Percentiles rank a stretch among this genome's conserved stretches.
These are phyloP conservation scores for Peromyscus aztecus DNA, from an alignment of 2,797 vertebrate genomes.

Conservation along the genomic window DNA sequence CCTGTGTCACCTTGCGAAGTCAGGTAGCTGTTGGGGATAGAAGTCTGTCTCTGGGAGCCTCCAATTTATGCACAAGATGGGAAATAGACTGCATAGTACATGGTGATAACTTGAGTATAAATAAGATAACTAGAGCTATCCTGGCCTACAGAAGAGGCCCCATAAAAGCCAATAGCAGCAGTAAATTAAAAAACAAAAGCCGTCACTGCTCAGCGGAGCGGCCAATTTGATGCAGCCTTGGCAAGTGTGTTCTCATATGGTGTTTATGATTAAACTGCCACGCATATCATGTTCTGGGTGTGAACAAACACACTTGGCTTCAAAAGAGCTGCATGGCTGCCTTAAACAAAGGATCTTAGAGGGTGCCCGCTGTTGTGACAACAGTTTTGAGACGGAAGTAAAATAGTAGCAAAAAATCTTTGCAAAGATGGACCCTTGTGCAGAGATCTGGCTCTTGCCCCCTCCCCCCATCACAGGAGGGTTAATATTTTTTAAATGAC, in stretches of 20 bases:
- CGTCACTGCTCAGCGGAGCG: constrained; percentile 35
- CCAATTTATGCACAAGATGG: background rate
- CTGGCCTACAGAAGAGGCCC: constrained; percentile 14
- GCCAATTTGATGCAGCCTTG: constrained; percentile 68
- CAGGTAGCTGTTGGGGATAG: background rate
- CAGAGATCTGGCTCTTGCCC: background rate
- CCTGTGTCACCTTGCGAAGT: background rate
- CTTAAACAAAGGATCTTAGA: constrained; percentile 51
- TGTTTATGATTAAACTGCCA: constrained; percentile 75
- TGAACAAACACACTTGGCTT: constrained; percentile 77
- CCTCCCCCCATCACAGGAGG: too few species aligned
- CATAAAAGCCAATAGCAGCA: constrained; percentile 12
- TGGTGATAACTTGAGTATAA: background rate
- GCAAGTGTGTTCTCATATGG: constrained; percentile 70
- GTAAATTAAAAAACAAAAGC: constrained; percentile 21
- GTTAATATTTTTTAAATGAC: constrained; percentile 21
- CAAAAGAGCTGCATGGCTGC: constrained; percentile 2
- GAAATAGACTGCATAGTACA: background rate
- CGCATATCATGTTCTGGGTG: constrained; percentile 64
- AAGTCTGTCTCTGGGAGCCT: background rate
- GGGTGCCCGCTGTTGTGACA: background rate
- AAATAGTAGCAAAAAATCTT: background rate
- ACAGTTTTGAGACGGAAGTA: background rate
- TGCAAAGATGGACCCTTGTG: background rate
- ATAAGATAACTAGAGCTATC: background rate